Evolutionary conservation across 2,113 vertebrate species (phyloP).

Genomic region (Serinus canaria): DNA sequence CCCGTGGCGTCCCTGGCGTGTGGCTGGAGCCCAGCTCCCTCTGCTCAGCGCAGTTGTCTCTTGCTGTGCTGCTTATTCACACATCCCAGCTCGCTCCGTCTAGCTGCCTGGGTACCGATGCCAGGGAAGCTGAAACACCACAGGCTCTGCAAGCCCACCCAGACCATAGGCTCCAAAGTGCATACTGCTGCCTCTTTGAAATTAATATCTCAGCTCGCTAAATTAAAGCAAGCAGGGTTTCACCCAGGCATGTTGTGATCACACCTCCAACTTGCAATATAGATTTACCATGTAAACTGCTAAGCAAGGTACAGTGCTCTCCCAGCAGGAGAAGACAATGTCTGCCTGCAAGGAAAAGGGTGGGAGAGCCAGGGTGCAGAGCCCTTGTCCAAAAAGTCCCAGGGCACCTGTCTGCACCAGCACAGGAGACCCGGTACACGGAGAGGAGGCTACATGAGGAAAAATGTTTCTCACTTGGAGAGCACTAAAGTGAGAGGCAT

Average conservation of each 20-base stretch:
- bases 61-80: slow-evolving; percentile 44
- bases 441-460: neutral
- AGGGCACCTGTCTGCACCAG: neutral
- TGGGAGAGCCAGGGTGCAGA: neutral
- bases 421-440: rapidly evolving
- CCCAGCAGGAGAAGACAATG: slow-evolving; percentile 53
- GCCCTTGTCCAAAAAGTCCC: neutral
- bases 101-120: slow-evolving; percentile 21
- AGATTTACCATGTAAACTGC: slow-evolving; percentile 64
- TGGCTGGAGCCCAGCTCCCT: neutral
- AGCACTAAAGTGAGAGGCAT: neutral
- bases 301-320: slow-evolving; percentile 52
- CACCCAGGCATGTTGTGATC: slow-evolving; percentile 62
- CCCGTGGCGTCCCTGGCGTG: neutral
- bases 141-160: slow-evolving; percentile 41
- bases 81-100: slow-evolving; percentile 25
- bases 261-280: slow-evolving; percentile 58
- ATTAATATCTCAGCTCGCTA: slow-evolving; percentile 67
- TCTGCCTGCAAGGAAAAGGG: neutral
- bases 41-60: neutral
- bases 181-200: slow-evolving; percentile 18
- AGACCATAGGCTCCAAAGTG: slow-evolving; percentile 48
- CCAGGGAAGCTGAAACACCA: slow-evolving; percentile 38
- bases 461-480: neutral
- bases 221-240: slow-evolving; percentile 60